Conservation (phyloP, 2,888 invertebrate genomes). For the Prosopocoilus inquinatus region DNA sequence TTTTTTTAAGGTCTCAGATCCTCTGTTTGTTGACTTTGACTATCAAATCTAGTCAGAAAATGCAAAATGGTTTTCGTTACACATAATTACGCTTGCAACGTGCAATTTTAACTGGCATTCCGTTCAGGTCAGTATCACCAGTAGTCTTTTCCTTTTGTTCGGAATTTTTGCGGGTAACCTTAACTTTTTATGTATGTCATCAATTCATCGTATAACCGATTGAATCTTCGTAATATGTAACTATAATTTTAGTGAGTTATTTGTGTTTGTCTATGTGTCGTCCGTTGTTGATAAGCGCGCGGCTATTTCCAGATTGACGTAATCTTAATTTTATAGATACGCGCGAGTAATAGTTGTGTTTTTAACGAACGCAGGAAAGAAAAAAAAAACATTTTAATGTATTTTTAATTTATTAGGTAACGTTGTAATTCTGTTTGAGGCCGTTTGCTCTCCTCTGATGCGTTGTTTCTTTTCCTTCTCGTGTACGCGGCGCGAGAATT, state of each 20-base stretch:
- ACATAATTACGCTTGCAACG: constrained; percentile 27
- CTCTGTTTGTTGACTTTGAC: not conserved
- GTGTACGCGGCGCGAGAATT: constrained; percentile 19
- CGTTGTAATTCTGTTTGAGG: constrained; percentile 10
- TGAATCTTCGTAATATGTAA: not conserved
- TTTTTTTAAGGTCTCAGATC: not conserved
- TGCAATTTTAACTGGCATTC: constrained; percentile 30
- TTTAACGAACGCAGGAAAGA: no score
- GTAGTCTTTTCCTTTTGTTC: constrained; percentile 5
- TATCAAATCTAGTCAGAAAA: constrained; percentile 25
- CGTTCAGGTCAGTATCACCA: constrained; percentile 16
- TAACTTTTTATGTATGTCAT: not conserved
- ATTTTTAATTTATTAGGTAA: constrained; percentile 9
- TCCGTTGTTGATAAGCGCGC: constrained; percentile 1
- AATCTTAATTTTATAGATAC: constrained; percentile 14
- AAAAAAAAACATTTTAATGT: constrained; percentile 19
- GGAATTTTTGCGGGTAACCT: constrained; percentile 17
- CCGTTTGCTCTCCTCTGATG: constrained; percentile 2
- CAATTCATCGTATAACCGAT: not conserved
- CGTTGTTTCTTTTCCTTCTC: not conserved
- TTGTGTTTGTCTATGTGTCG: constrained; percentile 9
- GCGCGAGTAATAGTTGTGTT: no score
- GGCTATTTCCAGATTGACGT: constrained; percentile 21
- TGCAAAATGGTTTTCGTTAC: constrained; percentile 14
- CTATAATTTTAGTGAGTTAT: constrained; percentile 17